Base-by-base conservation (phyloP, 1,140 invertebrate species). In the Calephelis nemesis region DNA sequence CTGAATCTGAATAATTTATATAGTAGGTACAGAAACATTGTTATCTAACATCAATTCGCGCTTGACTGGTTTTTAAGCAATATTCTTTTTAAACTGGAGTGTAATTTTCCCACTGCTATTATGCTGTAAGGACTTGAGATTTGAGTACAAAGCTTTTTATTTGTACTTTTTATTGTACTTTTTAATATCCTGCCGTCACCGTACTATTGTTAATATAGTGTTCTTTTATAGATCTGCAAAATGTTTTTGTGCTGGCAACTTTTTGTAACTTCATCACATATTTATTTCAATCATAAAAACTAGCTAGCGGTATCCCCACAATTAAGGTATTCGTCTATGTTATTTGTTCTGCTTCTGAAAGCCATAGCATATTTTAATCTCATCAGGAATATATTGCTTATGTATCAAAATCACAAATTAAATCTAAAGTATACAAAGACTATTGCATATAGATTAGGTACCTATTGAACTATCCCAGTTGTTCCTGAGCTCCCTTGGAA, bases 41-140 rank as follows among this genome's bases (percentile, higher is more conserved):
- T 9, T 45, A 7, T 45, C 8, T 7, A 45, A 7, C 6, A 7
- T 45, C 42, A 45, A 45, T 9, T 45, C 42, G 42, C 42, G 7
- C 42, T 45, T 45, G 42, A 45, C 42, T 45, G 42, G 8, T 45
- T 45, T 45, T 45, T 45, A 7, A 45, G 58, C 58, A 42, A 60
- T 60, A 60, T 60, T 40, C 58, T 60, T 60, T 60, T 40, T 40
- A 12, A 39, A 60, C 40, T 60, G 30, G 58, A 60, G 58, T 60
- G 58, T 60, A 60, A 60, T 60, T 42, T 60, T 40, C 12, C 58
- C 58, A 60, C 30, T 60, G 58, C 58, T 60, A 60, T 60, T 60
- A 60, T 60, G 39, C 58, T 60, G 58, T 8, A 39, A 60, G 58
- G 58, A 60, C 58, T 60, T 60, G 11, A 60, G 39, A 42, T 42